Base-by-base conservation (phyloP, 2,888 invertebrate genomes). In the Cataglyphis livida region DNA sequence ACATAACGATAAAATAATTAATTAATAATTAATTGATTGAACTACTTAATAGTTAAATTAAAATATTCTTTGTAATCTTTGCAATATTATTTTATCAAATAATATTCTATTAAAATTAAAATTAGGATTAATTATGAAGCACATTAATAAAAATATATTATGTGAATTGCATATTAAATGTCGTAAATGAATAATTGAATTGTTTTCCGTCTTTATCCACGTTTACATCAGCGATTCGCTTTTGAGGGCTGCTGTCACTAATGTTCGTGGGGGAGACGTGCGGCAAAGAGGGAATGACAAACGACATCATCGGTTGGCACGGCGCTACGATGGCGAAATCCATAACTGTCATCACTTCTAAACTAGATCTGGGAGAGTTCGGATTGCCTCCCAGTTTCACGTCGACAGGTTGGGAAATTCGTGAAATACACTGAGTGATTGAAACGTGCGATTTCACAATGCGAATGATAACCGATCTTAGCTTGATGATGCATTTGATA, bases 311-410 rank as follows among this genome's bases (percentile, higher is more conserved):
- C 90, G 91, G 91, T 90, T 92, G 91, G 89, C 90, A 84, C 85
- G 86, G 89, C 89, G 90, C 88, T 89, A 89, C 92, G 87, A 91
- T 91, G 90, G 87, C 90, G 91, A 91, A 92, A 94, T 94, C 92
- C 92, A 93, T 92, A 93, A 93, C 93, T 93, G 93, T 93, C 93
- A 92, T 93, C 93, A 90, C 92, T 91, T 90, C 91, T 89, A 91
- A 92, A 93, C 93, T 91, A 89, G 92, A 92, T 92, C 92, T 91
- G 89, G 83, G 86, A 85, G 89, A 87, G 88, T 90, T 88, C 87
- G 88, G 91, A 90, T 90, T 90, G 89, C 81, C 89, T 87, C 86
- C 35, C 44, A 75, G 79, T 74, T 73, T 83, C 82, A 66, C 85
- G 89, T 51, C 89, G 87, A 89, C 89, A 89, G 87, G 88, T 84